Evolutionary conservation across 2,888 invertebrate species (phyloP).

Genomic region (Cantharis flavilabris): DNA sequence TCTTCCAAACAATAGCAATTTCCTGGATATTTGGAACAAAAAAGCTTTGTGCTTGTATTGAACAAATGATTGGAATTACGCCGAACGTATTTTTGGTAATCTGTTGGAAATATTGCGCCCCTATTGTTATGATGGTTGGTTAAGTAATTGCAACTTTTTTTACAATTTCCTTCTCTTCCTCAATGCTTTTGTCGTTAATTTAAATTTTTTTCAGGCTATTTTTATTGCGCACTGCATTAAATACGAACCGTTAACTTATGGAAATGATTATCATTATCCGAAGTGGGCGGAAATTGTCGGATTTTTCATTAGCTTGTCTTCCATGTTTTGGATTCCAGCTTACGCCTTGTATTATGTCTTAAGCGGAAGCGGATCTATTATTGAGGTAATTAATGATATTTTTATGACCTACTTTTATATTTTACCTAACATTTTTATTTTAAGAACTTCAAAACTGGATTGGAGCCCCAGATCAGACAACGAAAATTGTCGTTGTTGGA

Average conservation of each 20-base stretch:
- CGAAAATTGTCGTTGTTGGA: conserved; percentile 56
- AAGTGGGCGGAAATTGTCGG: conserved; percentile 66
- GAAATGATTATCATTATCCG: conserved; percentile 62
- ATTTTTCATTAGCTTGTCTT: conserved; percentile 64
- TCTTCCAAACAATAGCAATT: conserved; percentile 64
- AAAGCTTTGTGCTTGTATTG: conserved; percentile 63
- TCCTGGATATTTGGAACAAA: conserved; percentile 65
- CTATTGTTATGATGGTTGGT: conserved; percentile 64
- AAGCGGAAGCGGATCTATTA: conserved; percentile 58
- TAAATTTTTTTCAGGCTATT: conserved; percentile 58
- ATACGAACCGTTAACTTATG: conserved; percentile 64
- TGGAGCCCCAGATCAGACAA: conserved; percentile 58
- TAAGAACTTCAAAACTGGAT: conserved; percentile 58
- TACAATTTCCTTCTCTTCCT: not conserved
- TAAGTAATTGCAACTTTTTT: not conserved
- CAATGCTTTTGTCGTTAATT: not conserved
- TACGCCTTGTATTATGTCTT: conserved; percentile 66
- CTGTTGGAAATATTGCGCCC: conserved; percentile 65
- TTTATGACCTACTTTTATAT: no score
- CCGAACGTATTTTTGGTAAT: conserved; percentile 61
- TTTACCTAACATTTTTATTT: not conserved
- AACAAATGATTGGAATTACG: conserved; percentile 66
- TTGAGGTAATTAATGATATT: conserved; percentile 54
- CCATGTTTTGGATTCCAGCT: conserved; percentile 69
- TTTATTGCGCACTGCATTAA: conserved; percentile 65